A percentile compares a stretch with the other conserved stretches of the same genome.
phyloP scores from a whole-genome alignment of 2,888 invertebrate species.

The Pherbina coryleti region DNA sequence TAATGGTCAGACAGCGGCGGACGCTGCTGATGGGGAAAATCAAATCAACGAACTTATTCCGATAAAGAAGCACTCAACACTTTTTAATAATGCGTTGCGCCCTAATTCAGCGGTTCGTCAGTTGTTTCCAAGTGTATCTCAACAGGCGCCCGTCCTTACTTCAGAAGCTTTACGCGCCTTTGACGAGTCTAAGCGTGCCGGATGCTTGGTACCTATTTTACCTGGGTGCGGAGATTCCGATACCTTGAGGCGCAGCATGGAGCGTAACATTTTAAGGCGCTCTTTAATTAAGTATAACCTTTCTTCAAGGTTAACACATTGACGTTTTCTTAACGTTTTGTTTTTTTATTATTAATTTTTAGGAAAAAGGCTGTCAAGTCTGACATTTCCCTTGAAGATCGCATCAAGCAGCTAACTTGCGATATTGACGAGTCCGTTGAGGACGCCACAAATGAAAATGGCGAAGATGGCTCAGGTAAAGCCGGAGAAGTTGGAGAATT shows the following conservation, averaged over 20 bases:
- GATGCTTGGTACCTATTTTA: slow-evolving; percentile 68
- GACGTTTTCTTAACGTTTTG: background rate
- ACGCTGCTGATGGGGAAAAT: slow-evolving; percentile 63
- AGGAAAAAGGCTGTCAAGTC: slow-evolving; percentile 68
- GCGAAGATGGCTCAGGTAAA: slow-evolving; percentile 50
- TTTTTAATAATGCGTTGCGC: slow-evolving; percentile 68
- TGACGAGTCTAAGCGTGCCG: slow-evolving; percentile 75
- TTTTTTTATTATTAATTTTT: background rate
- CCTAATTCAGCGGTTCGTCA: slow-evolving; percentile 88
- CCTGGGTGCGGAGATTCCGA: slow-evolving; percentile 72
- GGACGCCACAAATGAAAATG: slow-evolving; percentile 51
- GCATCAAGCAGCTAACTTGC: slow-evolving; percentile 87
- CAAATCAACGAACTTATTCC: slow-evolving; percentile 68
- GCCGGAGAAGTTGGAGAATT: slow-evolving; percentile 61
- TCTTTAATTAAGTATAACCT: slow-evolving; percentile 82
- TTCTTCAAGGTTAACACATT: slow-evolving; percentile 50
- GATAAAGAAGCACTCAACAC: slow-evolving; percentile 68
- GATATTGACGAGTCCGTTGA: slow-evolving; percentile 81
- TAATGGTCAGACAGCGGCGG: slow-evolving; percentile 57
- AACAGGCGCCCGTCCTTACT: slow-evolving; percentile 76
- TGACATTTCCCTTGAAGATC: slow-evolving; percentile 86
- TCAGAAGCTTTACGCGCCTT: slow-evolving; percentile 82
- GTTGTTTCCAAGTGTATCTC: slow-evolving; percentile 81
- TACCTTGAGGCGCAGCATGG: slow-evolving; percentile 82
- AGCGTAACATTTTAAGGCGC: slow-evolving; percentile 84